Percentiles rank a stretch among this genome's conserved stretches.
Conservation (phyloP, 2,797 vertebrate species). For the Lacerta bilineata region DNA sequence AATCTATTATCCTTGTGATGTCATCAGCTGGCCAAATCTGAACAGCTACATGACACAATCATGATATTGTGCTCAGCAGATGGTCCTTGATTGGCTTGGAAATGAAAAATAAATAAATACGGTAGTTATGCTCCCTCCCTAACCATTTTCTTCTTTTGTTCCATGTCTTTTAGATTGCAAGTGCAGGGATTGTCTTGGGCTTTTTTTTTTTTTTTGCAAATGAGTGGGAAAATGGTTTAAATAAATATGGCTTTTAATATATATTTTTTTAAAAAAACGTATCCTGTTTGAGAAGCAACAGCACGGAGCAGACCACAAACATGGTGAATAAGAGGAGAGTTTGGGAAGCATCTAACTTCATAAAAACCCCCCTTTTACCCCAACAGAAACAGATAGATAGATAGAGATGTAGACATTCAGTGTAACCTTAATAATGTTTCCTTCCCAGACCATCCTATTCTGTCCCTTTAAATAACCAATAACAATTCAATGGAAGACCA, state of each 20-base stretch:
- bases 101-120: neutral
- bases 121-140: neutral
- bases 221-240: too few relatives aligned
- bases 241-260: too few relatives aligned
- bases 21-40: neutral
- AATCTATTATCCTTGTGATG: neutral
- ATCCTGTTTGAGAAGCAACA: neutral
- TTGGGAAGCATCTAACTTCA: neutral
- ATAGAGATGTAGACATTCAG: neutral
- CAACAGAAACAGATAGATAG: neutral
- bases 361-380: neutral
- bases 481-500: neutral
- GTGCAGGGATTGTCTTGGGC: too few relatives aligned
- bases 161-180: too few relatives aligned
- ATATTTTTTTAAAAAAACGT: too few relatives aligned
- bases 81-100: neutral
- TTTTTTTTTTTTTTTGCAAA: too few relatives aligned
- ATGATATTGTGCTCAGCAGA: neutral
- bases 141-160: neutral
- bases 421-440: too few relatives aligned
- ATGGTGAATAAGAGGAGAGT: neutral
- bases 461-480: neutral
- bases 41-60: too few relatives aligned
- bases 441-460: neutral
- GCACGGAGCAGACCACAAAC: neutral